phyloP scores from a whole-genome alignment of 1,140 invertebrate genomes.

The Aphelenchoides fujianensis region DNA sequence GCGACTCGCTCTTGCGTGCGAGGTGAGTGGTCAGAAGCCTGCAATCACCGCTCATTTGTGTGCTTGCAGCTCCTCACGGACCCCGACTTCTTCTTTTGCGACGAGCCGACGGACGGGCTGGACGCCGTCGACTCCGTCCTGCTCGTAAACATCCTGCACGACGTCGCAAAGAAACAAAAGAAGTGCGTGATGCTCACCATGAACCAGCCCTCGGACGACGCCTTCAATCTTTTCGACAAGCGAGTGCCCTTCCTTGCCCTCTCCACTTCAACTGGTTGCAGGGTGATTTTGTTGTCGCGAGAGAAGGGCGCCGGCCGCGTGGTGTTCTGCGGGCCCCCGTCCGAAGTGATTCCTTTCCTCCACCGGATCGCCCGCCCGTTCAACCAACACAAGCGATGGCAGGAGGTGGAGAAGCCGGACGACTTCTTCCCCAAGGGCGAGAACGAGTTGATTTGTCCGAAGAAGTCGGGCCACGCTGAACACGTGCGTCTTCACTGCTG shows the following conservation, averaged over 20 bases:
- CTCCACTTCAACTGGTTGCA: no score
- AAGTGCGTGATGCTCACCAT: slow-evolving; percentile 78
- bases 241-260: slow-evolving; percentile 61
- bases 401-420: not conserved
- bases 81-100: slow-evolving; percentile 74
- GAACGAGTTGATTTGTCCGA: slow-evolving; percentile 64
- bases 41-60: slow-evolving; percentile 16
- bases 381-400: slow-evolving; percentile 36
- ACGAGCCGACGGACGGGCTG: slow-evolving; percentile 76
- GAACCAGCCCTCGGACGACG: slow-evolving; percentile 78
- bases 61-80: slow-evolving; percentile 71
- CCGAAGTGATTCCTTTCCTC: slow-evolving; percentile 40
- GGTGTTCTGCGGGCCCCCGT: slow-evolving; percentile 37
- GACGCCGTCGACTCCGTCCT: slow-evolving; percentile 74
- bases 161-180: slow-evolving; percentile 63
- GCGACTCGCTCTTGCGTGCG: slow-evolving; percentile 63
- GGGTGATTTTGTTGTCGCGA: slow-evolving; percentile 57
- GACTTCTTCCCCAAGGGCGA: not conserved
- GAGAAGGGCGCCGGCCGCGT: slow-evolving; percentile 51
- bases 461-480: slow-evolving; percentile 71
- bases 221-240: slow-evolving; percentile 76
- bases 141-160: slow-evolving; percentile 68
- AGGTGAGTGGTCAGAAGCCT: slow-evolving; percentile 63
- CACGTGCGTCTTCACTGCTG: no score
- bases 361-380: slow-evolving; percentile 68